phyloP scores from a whole-genome alignment of 2,113 vertebrate species.

The Pangasianodon hypophthalmus region DNA sequence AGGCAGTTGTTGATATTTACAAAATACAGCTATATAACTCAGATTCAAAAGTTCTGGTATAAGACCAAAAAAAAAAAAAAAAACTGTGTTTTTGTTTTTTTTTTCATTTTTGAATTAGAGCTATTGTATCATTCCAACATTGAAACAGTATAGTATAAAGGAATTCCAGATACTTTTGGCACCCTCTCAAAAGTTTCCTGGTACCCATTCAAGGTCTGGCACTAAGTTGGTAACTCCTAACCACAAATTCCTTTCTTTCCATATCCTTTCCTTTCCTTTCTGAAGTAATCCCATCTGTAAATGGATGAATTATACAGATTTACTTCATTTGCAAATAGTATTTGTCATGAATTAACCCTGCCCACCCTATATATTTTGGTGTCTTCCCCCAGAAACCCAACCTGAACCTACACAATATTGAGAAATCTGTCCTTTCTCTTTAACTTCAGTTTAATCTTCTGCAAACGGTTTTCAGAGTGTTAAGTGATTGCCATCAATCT shows the following conservation, averaged over 20 bases:
- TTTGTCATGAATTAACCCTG: neutral
- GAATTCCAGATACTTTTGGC: neutral
- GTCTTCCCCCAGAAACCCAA: neutral
- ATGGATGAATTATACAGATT: neutral
- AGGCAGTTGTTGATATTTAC: neutral
- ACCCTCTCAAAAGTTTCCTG: neutral
- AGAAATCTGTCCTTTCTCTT: neutral
- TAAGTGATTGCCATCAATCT: slow-evolving; percentile 6
- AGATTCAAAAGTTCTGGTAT: neutral
- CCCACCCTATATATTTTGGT: too few relatives aligned
- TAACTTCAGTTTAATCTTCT: neutral
- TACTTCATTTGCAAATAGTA: neutral
- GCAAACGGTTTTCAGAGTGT: neutral
- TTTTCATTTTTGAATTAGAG: neutral
- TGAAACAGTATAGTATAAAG: neutral
- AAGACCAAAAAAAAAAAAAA: neutral
- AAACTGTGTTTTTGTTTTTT: neutral
- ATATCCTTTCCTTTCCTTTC: neutral
- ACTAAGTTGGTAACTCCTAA: neutral
- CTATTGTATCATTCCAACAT: too few relatives aligned
- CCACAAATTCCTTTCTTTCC: neutral
- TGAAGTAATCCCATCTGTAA: neutral
- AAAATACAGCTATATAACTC: neutral
- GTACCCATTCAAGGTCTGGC: neutral
- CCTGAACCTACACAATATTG: neutral